These are phyloP conservation scores for Artemisiospiza belli DNA, from an alignment of 2,113 vertebrate genomes.

Conservation along the genomic window DNA sequence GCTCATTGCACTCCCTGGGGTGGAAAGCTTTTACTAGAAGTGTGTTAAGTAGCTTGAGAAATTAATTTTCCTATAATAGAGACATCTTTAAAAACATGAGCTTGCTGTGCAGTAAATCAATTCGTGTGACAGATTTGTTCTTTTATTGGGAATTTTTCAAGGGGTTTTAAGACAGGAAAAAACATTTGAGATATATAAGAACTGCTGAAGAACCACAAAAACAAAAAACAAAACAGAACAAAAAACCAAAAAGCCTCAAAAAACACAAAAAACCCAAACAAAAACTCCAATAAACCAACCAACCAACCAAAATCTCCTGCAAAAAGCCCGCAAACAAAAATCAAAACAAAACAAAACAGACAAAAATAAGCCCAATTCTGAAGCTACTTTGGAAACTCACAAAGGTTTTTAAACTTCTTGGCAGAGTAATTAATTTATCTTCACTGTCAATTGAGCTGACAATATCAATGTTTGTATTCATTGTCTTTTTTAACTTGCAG, in stretches of 20 bases:
- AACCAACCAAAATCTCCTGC: neutral
- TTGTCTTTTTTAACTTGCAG: neutral
- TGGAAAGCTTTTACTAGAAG: conserved; percentile 70
- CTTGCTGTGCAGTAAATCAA: conserved; percentile 78
- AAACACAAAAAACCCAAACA: neutral
- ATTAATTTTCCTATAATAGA: conserved; percentile 79
- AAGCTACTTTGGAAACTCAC: neutral
- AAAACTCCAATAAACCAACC: too few relatives aligned
- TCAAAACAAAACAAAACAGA: neutral
- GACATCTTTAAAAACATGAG: conserved; percentile 75
- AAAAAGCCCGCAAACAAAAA: neutral
- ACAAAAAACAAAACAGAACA: neutral
- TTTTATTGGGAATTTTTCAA: conserved; percentile 69
- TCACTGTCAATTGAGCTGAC: neutral
- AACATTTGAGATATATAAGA: conserved; percentile 1
- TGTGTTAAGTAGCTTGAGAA: conserved; percentile 75
- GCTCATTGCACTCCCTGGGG: conserved; percentile 44
- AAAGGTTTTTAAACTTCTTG: neutral
- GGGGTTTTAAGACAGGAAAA: conserved; percentile 44
- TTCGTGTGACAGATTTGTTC: conserved; percentile 70
- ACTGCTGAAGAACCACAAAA: neutral
- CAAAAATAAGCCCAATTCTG: neutral
- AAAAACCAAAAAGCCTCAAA: neutral
- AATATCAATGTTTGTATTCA: neutral
- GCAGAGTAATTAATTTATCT: neutral